Evolutionary conservation across 2,888 invertebrate genomes (phyloP).

Genomic region (Abscondita cerata): DNA sequence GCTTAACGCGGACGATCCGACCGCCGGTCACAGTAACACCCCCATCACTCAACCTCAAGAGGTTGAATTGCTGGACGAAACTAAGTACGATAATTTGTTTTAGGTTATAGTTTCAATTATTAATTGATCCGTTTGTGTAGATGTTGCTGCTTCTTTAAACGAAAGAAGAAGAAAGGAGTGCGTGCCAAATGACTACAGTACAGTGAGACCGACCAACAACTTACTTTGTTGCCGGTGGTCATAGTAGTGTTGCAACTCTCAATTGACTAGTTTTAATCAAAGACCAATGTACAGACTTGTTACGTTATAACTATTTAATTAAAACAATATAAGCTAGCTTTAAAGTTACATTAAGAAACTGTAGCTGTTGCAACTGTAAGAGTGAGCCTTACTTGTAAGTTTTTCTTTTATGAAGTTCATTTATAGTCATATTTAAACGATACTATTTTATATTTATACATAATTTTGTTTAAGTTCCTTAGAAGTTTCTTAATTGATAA

Average conservation of each 20-base stretch:
- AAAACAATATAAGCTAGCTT: constrained; percentile 57
- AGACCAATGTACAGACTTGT: constrained; percentile 56
- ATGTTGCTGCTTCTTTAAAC: constrained; percentile 99
- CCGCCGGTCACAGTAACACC: constrained; percentile 96
- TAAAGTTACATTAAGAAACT: constrained; percentile 55
- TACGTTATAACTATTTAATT: constrained; percentile 54
- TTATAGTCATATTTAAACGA: constrained; percentile 34
- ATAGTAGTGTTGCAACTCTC: constrained; percentile 57
- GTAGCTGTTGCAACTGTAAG: constrained; percentile 55
- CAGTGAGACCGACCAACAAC: constrained; percentile 60
- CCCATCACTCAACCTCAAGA: constrained; percentile 93
- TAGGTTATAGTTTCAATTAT: neutral
- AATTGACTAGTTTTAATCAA: constrained; percentile 50
- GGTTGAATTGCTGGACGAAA: constrained; percentile 96
- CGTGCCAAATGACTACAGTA: constrained; percentile 60
- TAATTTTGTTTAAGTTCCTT: constrained; percentile 42
- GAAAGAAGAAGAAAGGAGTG: constrained; percentile 93
- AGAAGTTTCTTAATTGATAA: constrained; percentile 16
- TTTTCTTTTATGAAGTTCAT: constrained; percentile 41
- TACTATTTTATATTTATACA: constrained; percentile 22
- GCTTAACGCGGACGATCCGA: constrained; percentile 93
- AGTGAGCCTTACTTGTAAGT: constrained; percentile 54
- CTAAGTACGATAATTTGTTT: constrained; percentile 77
- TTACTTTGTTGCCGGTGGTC: constrained; percentile 58
- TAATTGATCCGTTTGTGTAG: constrained; percentile 65